Evolutionary conservation across 2,888 invertebrate species (phyloP), one percentile per base, ranked within the genome.

Genomic region (Coenonympha glycerion): DNA sequence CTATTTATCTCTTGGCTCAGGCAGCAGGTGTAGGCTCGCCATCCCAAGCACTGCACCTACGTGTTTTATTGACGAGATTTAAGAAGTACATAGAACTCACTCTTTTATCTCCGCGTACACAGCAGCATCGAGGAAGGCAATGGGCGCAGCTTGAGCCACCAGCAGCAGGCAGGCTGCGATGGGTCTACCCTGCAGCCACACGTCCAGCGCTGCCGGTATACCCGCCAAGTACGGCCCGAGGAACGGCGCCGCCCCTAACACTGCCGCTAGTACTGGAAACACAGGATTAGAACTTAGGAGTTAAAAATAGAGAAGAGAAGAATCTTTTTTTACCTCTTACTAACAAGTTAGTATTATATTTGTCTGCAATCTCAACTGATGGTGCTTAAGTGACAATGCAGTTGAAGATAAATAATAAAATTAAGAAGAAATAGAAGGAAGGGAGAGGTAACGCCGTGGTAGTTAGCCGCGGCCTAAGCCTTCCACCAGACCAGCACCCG

Each of bases 61-160:
- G 3, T 33, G 18, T 18, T 0, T 9, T 34, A 6, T 8, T 31
- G 33, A 8, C 6, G 6, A 31, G 13, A 6, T 6, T 15, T 6
- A 6, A 6, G 9, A 15, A 9, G 6, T 18, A 34, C 4, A 9
- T 3, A 22, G 11, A 18, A 76, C 88, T 85, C 77, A 97, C 96
- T 97, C 97, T 87, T 97, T 97, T 61, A 99, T 98, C 87, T 99
- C 99, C 42, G 94, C 94, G 76, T 99, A 98, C 62, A 99, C 97
- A 15, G 97, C 95, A 0, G 96, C 95, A 71, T 99, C 98, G 4
- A 99, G 95, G 68, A 98, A 92, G 57, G 92, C 94, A 33, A 95
- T 93, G 0, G 99, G 98, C 44, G 97, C 89, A 68, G 98, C 93
- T 68, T 98, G 97, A 30, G 91, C 92, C 9, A 94, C 79, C 6